Percentiles rank a stretch among this genome's conserved stretches.
These are phyloP conservation scores for Pempheris klunzingeri DNA, from an alignment of 2,797 vertebrate genomes.

Conservation along the genomic window DNA sequence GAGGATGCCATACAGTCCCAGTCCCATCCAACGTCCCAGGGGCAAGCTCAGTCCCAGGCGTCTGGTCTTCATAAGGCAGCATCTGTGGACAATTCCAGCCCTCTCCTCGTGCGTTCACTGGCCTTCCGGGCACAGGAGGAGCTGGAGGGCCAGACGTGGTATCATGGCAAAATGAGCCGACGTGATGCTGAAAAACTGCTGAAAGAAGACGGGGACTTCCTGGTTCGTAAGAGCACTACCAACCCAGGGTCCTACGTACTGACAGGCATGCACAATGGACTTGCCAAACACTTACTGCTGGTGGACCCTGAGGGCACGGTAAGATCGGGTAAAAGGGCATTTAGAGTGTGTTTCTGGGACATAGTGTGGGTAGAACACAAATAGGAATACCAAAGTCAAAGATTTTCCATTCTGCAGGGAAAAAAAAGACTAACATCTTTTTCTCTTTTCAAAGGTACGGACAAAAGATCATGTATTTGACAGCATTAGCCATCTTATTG, in stretches of 20 bases:
- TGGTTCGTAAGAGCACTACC: slow-evolving; percentile 96
- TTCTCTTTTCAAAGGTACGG: slow-evolving; percentile 88
- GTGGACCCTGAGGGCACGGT: slow-evolving; percentile 98
- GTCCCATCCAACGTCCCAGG: slow-evolving; percentile 83
- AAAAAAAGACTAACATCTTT: slow-evolving; percentile 21
- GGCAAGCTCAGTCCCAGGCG: slow-evolving; percentile 71
- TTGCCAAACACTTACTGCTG: slow-evolving; percentile 95
- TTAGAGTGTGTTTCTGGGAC: not conserved
- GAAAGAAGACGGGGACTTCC: slow-evolving; percentile 93
- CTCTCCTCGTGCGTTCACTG: slow-evolving; percentile 86
- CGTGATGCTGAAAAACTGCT: slow-evolving; percentile 95
- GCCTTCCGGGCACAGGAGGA: slow-evolving; percentile 88
- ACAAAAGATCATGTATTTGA: slow-evolving; percentile 98
- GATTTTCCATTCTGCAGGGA: not conserved
- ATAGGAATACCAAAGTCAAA: not conserved
- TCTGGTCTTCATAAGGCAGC: slow-evolving; percentile 87
- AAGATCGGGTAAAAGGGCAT: slow-evolving; percentile 70
- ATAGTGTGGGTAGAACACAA: not conserved
- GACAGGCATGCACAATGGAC: slow-evolving; percentile 95
- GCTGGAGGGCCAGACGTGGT: slow-evolving; percentile 91
- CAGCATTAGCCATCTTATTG: slow-evolving; percentile 97
- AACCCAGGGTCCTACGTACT: slow-evolving; percentile 96
- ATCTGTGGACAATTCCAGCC: slow-evolving; percentile 89
- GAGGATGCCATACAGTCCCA: slow-evolving; percentile 94
- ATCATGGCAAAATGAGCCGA: slow-evolving; percentile 95